Percentiles rank a stretch among this genome's conserved stretches.
Conservation (phyloP, 2,888 invertebrate genomes). For the Dasypogon diadema region DNA sequence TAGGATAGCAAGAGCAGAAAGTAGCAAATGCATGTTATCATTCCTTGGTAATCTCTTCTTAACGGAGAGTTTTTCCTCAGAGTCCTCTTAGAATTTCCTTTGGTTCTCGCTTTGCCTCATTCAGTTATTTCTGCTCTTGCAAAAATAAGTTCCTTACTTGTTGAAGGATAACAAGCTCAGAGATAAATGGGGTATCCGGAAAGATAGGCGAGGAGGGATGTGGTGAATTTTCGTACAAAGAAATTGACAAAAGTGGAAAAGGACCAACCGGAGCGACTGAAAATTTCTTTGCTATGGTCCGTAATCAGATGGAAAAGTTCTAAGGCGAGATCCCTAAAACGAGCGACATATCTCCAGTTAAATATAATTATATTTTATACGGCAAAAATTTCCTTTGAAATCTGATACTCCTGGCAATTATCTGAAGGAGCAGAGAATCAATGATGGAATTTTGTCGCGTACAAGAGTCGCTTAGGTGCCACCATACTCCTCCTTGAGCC, state of each 20-base stretch:
- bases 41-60: constrained; percentile 26
- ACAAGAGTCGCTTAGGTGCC: constrained; percentile 26
- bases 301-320: constrained; percentile 34
- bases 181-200: constrained; percentile 8
- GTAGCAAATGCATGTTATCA: constrained; percentile 46
- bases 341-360: background rate
- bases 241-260: background rate
- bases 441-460: constrained; percentile 32
- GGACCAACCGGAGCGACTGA: background rate
- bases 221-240: background rate
- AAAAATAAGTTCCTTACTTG: constrained; percentile 43
- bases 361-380: constrained; percentile 51
- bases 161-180: constrained; percentile 49
- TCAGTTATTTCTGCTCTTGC: constrained; percentile 6
- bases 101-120: constrained; percentile 1
- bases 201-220: background rate
- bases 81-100: constrained; percentile 25
- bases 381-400: constrained; percentile 46
- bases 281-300: constrained; percentile 29
- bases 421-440: constrained; percentile 3
- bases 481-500: constrained; percentile 5
- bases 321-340: background rate
- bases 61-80: constrained; percentile 9
- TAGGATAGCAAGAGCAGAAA: background rate
- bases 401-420: constrained; percentile 47